phyloP scores from a whole-genome alignment of 1,140 invertebrate genomes.

The Camponotus vicinus region DNA sequence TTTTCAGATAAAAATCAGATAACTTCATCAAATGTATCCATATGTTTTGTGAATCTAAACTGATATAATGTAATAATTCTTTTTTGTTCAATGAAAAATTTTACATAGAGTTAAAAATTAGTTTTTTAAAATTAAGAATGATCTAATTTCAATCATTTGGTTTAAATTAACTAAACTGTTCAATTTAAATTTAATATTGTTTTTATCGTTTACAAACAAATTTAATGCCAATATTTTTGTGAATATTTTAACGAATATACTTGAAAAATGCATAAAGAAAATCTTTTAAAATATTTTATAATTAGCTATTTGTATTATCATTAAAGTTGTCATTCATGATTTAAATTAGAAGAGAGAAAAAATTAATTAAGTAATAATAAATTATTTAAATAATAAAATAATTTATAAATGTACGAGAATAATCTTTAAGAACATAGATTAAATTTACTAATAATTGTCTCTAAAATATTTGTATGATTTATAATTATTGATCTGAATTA shows the following conservation, averaged over 20 bases:
- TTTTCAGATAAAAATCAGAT: constrained; percentile 38
- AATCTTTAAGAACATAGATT: neutral
- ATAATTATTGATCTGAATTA: neutral
- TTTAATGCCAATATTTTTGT: neutral
- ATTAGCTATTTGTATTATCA: constrained; percentile 5
- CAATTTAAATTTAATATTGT: neutral
- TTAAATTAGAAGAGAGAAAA: neutral
- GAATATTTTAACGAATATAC: neutral
- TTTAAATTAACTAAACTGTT: neutral
- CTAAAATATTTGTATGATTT: neutral
- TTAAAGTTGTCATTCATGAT: neutral
- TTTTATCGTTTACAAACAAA: neutral
- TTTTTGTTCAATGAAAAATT: constrained; percentile 1
- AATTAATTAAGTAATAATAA: neutral
- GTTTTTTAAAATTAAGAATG: constrained; percentile 10
- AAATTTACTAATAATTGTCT: neutral
- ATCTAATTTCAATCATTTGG: neutral
- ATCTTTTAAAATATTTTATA: neutral
- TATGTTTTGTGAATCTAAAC: constrained; percentile 21
- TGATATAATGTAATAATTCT: constrained; percentile 5
- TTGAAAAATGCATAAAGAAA: neutral
- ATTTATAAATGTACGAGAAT: neutral
- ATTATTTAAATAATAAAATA: constrained; percentile 19
- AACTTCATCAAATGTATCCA: neutral
- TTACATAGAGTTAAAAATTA: neutral